These are phyloP conservation scores for Dendropsophus ebraccatus DNA, from an alignment of 2,113 vertebrate genomes.

Conservation along the genomic window DNA sequence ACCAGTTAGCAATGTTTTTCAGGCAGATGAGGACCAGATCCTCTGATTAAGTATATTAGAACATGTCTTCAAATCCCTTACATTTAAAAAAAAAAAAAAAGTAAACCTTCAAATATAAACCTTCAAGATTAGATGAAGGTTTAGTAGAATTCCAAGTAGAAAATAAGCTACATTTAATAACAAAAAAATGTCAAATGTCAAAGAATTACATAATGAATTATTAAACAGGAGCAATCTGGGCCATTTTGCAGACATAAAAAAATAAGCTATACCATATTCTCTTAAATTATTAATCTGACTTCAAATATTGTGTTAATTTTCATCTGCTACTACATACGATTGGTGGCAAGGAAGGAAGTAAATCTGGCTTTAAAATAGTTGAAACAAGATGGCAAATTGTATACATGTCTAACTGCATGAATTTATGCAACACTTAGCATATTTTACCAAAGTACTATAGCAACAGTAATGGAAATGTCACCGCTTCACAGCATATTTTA, in stretches of 20 bases:
- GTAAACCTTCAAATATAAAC: no score
- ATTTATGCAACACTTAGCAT: neutral
- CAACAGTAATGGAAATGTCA: conserved; percentile 28
- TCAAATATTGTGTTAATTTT: neutral
- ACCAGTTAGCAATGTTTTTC: no score
- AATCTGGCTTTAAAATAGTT: neutral
- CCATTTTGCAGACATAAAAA: neutral
- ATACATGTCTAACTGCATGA: neutral
- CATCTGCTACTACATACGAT: neutral
- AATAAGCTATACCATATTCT: neutral
- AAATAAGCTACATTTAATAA: neutral
- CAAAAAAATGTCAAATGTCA: neutral
- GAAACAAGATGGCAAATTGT: neutral
- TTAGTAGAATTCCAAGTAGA: neutral
- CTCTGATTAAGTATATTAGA: no score
- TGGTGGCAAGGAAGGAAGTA: no score
- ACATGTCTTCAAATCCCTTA: no score
- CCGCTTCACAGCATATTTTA: conserved; percentile 40
- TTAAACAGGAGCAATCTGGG: neutral
- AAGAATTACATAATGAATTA: neutral
- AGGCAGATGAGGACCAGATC: no score
- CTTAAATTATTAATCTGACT: neutral
- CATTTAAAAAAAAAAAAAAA: no score
- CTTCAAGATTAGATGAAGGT: neutral
- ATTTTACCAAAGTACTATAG: conserved; percentile 5